Evolutionary conservation across 92 coral and sea anemone species (phyloP), one percentile per base, ranked within the genome.

Genomic region (Zoanthus gigantus): DNA sequence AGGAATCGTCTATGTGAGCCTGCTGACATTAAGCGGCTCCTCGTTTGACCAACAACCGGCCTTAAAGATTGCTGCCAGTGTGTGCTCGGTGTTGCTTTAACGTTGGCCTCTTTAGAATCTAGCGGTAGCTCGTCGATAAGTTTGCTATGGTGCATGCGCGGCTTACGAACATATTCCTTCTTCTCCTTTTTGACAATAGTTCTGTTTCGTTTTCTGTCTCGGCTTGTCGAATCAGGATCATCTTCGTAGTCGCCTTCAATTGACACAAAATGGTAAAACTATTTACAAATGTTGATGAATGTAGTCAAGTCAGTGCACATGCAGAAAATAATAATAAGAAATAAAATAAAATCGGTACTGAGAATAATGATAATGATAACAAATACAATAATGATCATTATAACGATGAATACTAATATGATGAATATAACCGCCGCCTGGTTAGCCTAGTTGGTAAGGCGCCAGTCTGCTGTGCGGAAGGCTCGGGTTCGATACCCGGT

Each of bases 111-210:
- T 31, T 81, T 81, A 46, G 63, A 47, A 52, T 83, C 83, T 53
- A 85, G 7, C 12, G 73, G 78, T 6, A 87, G 68, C 78, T 66
- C 84, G 77, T 83, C 80, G 31, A 92, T 86, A 5, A 72, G 74
- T 85, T 89, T 91, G 60, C 94, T 93, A 65, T 89, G 94, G 77
- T 91, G 90, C 13, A 30, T 74, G 45, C 89, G 86, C n/a, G 93
- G 91, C 53, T 93, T 90, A 57, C 92, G 82, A 7, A 76, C 82
- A 72, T 5, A 61, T 9, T 86, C 92, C 1, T 83, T 88, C 74
- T 87, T 92, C 71, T 94, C 98, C 65, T 93, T 94, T 78, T 93
- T 93, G 45, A 31, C 63, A 66, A 90, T 8, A n/a, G 30, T 48
- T 77, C 87, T 37, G 28, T 48, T 74, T 82, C 84, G 42, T 37